These are phyloP conservation scores for Brachionus rubens DNA, from an alignment of 1,140 invertebrate species.

Conservation along the genomic window DNA sequence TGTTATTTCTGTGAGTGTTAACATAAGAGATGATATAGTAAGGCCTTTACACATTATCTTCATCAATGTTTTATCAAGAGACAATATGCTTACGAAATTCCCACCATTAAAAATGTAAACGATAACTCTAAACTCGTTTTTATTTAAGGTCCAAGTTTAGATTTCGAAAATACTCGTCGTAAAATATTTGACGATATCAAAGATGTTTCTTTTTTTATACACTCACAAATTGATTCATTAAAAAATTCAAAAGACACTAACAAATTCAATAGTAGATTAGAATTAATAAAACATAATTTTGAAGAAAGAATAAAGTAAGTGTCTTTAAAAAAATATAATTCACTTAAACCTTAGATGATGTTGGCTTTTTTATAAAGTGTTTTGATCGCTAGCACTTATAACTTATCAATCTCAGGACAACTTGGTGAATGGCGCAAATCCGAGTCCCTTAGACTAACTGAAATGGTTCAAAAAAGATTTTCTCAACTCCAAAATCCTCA, in stretches of 20 bases:
- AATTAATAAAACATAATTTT: conserved; percentile 6
- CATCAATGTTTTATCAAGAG: too few relatives aligned
- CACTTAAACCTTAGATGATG: neutral
- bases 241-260: neutral
- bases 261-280: neutral
- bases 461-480: conserved; percentile 77
- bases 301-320: conserved; percentile 19
- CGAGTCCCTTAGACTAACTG: conserved; percentile 74
- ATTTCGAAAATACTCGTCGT: conserved; percentile 5
- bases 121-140: neutral
- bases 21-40: too few relatives aligned
- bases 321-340: neutral
- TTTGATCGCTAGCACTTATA: conserved; percentile 52
- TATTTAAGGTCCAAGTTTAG: neutral
- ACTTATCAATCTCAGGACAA: conserved; percentile 72
- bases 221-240: neutral
- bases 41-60: too few relatives aligned
- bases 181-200: conserved; percentile 25
- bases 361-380: neutral
- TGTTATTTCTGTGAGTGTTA: too few relatives aligned
- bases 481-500: conserved; percentile 72
- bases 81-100: too few relatives aligned
- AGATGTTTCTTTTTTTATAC: conserved; percentile 21
- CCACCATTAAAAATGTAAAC: neutral
- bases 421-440: conserved; percentile 74